Conservation (phyloP, 2,888 invertebrate genomes). For the Cheilosia urbana region DNA sequence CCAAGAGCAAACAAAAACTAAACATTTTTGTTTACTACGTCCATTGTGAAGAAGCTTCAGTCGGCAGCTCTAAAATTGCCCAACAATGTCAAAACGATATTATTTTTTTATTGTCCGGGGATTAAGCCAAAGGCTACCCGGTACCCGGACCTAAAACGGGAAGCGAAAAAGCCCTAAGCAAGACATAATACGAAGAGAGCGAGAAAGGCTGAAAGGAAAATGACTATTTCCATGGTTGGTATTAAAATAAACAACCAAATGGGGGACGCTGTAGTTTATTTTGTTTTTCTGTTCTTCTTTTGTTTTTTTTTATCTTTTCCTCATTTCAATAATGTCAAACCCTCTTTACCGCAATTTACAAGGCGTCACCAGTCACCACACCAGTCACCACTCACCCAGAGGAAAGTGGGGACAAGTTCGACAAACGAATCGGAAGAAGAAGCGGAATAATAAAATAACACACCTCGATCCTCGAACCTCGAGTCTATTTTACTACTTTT, state of each 20-base stretch:
- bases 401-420: conserved; percentile 16
- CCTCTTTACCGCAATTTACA: conserved; percentile 67
- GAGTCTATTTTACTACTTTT: conserved; percentile 48
- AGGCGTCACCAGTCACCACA: conserved; percentile 33
- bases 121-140: conserved; percentile 57
- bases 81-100: conserved; percentile 71
- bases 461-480: conserved; percentile 39
- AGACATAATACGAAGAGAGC: conserved; percentile 55
- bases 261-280: conserved; percentile 44
- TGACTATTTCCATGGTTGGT: conserved; percentile 55
- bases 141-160: conserved; percentile 5
- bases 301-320: background rate
- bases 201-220: conserved; percentile 59
- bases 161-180: conserved; percentile 34
- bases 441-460: conserved; percentile 38
- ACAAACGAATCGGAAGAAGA: background rate
- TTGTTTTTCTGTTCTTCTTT: background rate
- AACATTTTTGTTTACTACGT: conserved; percentile 2
- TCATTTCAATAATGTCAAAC: conserved; percentile 75
- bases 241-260: conserved; percentile 58
- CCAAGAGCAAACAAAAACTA: conserved; percentile 31
- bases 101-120: conserved; percentile 73
- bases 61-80: conserved; percentile 41
- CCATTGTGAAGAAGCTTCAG: conserved; percentile 25
- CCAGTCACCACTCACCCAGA: conserved; percentile 13